A percentile compares a stretch with the other conserved stretches of the same genome.
Evolutionary conservation across 2,888 invertebrate species (phyloP).

Genomic region (Andrena marginata): DNA sequence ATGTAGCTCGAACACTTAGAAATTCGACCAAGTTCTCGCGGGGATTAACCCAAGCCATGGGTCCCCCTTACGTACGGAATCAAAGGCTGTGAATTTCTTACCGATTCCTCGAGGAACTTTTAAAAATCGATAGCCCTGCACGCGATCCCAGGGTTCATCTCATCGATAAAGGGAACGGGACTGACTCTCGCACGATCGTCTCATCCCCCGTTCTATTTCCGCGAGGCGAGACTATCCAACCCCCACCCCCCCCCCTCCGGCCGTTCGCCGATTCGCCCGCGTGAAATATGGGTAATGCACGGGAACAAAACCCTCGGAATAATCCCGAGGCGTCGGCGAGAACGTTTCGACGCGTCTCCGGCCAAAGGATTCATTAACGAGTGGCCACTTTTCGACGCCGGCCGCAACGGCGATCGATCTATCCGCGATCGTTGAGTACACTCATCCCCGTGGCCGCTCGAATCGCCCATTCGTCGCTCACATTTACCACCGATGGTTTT

Average conservation of each 20-base stretch:
- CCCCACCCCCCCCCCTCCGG: too few species aligned
- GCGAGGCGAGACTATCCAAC: too few species aligned
- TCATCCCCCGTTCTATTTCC: too few species aligned
- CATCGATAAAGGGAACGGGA: too few species aligned
- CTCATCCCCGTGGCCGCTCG: slow-evolving; percentile 22
- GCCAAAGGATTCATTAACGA: slow-evolving; percentile 50
- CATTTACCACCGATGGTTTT: slow-evolving; percentile 73
- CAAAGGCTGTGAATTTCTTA: background rate
- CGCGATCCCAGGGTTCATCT: too few species aligned
- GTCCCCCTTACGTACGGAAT: background rate
- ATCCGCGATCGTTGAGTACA: slow-evolving; percentile 53
- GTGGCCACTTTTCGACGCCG: slow-evolving; percentile 25
- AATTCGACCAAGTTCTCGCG: too few species aligned
- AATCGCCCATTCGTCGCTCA: slow-evolving; percentile 63
- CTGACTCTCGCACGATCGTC: too few species aligned
- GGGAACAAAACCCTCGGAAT: background rate
- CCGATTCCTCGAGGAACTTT: too few species aligned
- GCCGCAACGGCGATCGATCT: slow-evolving; percentile 56
- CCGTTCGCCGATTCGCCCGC: too few species aligned
- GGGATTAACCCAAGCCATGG: too few species aligned
- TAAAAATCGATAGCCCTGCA: too few species aligned
- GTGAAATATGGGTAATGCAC: background rate
- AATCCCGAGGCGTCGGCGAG: background rate
- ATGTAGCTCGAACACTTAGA: too few species aligned
- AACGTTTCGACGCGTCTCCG: background rate